Percentiles rank a stretch among this genome's conserved stretches.
Conservation (phyloP, 1,140 invertebrate genomes). For the Brachionus manjavacas region DNA sequence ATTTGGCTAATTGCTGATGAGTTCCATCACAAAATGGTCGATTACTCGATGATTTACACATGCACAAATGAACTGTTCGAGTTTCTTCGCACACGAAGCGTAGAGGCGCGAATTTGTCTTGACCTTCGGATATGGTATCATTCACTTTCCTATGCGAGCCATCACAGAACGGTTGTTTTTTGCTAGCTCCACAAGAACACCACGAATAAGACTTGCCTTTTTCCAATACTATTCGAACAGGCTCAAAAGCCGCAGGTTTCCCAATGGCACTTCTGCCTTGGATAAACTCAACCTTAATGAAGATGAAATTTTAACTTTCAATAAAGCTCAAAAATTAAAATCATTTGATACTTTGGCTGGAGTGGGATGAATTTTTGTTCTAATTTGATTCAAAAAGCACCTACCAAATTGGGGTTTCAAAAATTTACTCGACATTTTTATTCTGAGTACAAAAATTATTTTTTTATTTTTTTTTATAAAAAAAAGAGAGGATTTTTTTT, state of each 20-base stretch:
- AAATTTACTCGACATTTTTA: not conserved
- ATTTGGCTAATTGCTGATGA: constrained; percentile 63
- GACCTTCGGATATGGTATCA: constrained; percentile 52
- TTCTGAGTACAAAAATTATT: not conserved
- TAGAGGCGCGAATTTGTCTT: constrained; percentile 64
- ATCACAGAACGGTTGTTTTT: constrained; percentile 87
- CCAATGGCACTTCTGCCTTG: constrained; percentile 25
- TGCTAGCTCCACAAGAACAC: constrained; percentile 87
- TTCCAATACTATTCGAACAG: constrained; percentile 72
- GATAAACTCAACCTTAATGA: constrained; percentile 30
- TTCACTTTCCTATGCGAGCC: constrained; percentile 72
- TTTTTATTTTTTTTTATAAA: too few species aligned
- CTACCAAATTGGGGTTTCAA: not conserved
- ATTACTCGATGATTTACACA: constrained; percentile 91
- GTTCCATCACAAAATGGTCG: constrained; percentile 96
- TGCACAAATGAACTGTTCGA: constrained; percentile 93
- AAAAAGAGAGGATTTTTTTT: not conserved
- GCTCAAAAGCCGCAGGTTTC: constrained; percentile 57
- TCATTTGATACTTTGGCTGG: constrained; percentile 2
- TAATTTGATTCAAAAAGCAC: constrained; percentile 1
- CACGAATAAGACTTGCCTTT: constrained; percentile 78
- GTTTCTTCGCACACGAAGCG: constrained; percentile 76
- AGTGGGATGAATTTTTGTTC: constrained; percentile 29
- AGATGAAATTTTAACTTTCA: not conserved
- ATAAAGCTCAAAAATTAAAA: not conserved